Evolutionary conservation across 2,888 invertebrate species (phyloP).

Genomic region (Rhamphomyia laevipes): DNA sequence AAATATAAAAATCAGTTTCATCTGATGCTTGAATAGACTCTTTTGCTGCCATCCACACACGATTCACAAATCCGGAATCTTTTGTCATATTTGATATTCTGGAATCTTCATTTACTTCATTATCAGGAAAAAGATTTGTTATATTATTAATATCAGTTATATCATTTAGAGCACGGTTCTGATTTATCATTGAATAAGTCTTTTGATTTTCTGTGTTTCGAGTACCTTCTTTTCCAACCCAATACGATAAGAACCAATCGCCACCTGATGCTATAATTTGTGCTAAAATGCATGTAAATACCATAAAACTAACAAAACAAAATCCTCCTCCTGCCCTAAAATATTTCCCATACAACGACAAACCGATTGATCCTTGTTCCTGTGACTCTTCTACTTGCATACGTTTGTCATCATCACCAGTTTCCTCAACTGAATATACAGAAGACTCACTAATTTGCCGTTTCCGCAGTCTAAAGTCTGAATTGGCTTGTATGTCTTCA

Average conservation of each 20-base stretch:
- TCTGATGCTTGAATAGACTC: neutral
- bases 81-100: no score
- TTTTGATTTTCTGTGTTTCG: neutral
- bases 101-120: no score
- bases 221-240: constrained; percentile 37
- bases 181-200: neutral
- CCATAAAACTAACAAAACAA: constrained; percentile 45
- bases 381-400: constrained; percentile 44
- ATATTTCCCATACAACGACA: constrained; percentile 52
- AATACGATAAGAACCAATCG: constrained; percentile 68
- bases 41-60: no score
- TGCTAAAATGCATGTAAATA: constrained; percentile 50
- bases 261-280: constrained; percentile 60
- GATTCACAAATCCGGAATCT: no score
- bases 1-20: constrained; percentile 38
- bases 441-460: constrained; percentile 36
- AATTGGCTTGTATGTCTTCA: constrained; percentile 24
- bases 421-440: constrained; percentile 45
- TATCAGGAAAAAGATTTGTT: neutral
- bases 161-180: neutral
- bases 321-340: constrained; percentile 59
- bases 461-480: constrained; percentile 22
- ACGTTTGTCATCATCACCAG: constrained; percentile 31
- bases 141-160: neutral
- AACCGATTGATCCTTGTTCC: constrained; percentile 50